phyloP scores from a whole-genome alignment of 2,797 vertebrate species.

The Rhynchotus rufescens region DNA sequence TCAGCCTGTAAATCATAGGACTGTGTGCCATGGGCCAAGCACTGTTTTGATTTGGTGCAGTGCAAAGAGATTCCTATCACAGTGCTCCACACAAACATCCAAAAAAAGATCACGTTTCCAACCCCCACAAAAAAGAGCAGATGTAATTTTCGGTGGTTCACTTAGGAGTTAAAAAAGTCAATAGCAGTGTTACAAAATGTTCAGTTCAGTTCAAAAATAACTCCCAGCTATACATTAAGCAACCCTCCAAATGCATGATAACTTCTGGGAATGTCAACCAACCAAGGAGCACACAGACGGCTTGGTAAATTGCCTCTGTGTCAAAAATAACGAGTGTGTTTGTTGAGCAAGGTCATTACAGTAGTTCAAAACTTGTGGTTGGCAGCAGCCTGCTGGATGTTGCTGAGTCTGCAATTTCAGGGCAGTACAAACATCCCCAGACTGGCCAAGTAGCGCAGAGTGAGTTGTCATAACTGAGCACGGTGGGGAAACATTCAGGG shows the following conservation, averaged over 20 bases:
- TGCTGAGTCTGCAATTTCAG: slow-evolving; percentile 31
- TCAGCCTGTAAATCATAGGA: slow-evolving; percentile 59
- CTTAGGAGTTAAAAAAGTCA: slow-evolving; percentile 56
- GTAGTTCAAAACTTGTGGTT: slow-evolving; percentile 3
- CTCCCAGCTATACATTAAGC: slow-evolving; percentile 60
- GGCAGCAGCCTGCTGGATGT: not conserved
- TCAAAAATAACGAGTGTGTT: slow-evolving; percentile 53
- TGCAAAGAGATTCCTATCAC: slow-evolving; percentile 59
- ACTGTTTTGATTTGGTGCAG: slow-evolving; percentile 62
- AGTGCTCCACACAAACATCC: slow-evolving; percentile 20
- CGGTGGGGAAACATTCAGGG: not conserved
- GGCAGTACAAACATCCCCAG: slow-evolving; percentile 32
- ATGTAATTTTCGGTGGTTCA: slow-evolving; percentile 58
- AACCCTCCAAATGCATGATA: slow-evolving; percentile 54
- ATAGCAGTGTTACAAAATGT: slow-evolving; percentile 56
- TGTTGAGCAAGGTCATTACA: slow-evolving; percentile 47
- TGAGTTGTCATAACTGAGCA: not conserved
- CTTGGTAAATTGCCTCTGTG: slow-evolving; percentile 46
- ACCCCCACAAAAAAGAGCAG: slow-evolving; percentile 36
- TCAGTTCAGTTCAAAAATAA: slow-evolving; percentile 61
- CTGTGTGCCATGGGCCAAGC: slow-evolving; percentile 10
- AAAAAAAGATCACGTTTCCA: slow-evolving; percentile 51
- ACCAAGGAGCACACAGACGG: slow-evolving; percentile 31
- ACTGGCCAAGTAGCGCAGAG: not conserved
- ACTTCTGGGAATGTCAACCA: slow-evolving; percentile 63